Base-by-base conservation (phyloP, 2,113 vertebrate species). In the Poecile atricapillus region DNA sequence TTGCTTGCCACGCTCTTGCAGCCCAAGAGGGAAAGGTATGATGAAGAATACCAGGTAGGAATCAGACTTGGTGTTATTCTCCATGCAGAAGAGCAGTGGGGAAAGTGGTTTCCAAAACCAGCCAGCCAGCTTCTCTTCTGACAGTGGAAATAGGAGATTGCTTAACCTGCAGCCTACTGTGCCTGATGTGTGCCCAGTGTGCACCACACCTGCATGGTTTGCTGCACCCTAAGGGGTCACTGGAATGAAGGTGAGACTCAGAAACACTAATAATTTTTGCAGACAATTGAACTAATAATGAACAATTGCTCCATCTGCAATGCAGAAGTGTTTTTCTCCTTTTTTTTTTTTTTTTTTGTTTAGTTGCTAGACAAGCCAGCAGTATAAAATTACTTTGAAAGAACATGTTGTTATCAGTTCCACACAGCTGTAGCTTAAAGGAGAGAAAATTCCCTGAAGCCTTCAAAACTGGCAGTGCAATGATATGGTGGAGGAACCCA, bases 391-490 rank as follows among this genome's bases (percentile, higher is more conserved):
- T 44, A 37, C 77, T 82, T 23, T 76, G 41, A 49, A 83, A 70
- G 30, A 75, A 79, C 0, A 0, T 71, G 77, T 79, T 89, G 49
- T 87, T 95, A 91, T 93, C 90, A 85, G 31, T 56, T 82, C 62
- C 70, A 53, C n/a, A 37, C 90, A 90, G 62, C 67, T 87, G 74
- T 76, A 68, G 52, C 58, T 95, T 79, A 64, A 79, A 91, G 59
- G 46, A 91, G 41, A 83, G 41, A 79, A 89, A 93, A 60, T 13
- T 81, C 39, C 64, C 21, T 17, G 44, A 85, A 84, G 24, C 70
- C 73, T 84, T 93, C 55, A 56, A 63, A 94, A 79, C 44, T 73
- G 70, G 33, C 53, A 79, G 20, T 0, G 1, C 24, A 53, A 30
- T 2, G 2, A 7, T 63, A 3, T 4, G 3, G 11, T 41, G 37